Conservation (phyloP, 1,140 invertebrate genomes). For the Anastrepha obliqua region DNA sequence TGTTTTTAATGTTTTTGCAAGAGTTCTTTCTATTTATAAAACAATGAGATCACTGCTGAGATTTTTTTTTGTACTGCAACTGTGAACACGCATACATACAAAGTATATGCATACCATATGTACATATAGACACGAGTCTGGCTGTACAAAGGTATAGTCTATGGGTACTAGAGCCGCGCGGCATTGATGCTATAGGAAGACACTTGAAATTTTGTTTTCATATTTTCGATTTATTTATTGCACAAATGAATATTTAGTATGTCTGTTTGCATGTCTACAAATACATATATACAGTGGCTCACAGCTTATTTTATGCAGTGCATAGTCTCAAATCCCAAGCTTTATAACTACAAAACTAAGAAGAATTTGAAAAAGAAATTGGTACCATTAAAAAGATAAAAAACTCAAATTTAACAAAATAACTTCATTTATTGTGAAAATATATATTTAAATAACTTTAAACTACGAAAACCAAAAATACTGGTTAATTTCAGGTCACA, state of each 20-base stretch:
- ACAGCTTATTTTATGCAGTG: too few relatives aligned
- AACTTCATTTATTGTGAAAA: too few relatives aligned
- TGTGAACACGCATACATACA: not conserved
- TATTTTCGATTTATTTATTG: slow-evolving; percentile 8
- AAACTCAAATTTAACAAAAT: too few relatives aligned
- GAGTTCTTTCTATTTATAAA: slow-evolving; percentile 52
- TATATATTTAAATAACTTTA: too few relatives aligned
- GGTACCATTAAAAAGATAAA: too few relatives aligned
- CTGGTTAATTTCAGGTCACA: too few relatives aligned
- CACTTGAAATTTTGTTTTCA: slow-evolving; percentile 41
- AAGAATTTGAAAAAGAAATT: too few relatives aligned
- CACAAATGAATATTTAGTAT: slow-evolving; percentile 25
- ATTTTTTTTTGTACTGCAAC: slow-evolving; percentile 9
- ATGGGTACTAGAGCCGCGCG: not conserved
- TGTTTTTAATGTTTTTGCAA: slow-evolving; percentile 46
- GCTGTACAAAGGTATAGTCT: not conserved
- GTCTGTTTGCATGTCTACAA: not conserved
- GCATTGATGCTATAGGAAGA: slow-evolving; percentile 39
- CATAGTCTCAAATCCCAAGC: too few relatives aligned
- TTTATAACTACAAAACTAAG: too few relatives aligned
- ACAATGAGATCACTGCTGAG: slow-evolving; percentile 43
- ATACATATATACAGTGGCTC: not conserved
- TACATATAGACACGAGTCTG: not conserved
- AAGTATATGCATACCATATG: not conserved
- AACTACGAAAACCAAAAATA: too few relatives aligned